Evolutionary conservation across 2,888 invertebrate species (phyloP), one percentile per base, ranked within the genome.

Genomic region (Drosophila dives): DNA sequence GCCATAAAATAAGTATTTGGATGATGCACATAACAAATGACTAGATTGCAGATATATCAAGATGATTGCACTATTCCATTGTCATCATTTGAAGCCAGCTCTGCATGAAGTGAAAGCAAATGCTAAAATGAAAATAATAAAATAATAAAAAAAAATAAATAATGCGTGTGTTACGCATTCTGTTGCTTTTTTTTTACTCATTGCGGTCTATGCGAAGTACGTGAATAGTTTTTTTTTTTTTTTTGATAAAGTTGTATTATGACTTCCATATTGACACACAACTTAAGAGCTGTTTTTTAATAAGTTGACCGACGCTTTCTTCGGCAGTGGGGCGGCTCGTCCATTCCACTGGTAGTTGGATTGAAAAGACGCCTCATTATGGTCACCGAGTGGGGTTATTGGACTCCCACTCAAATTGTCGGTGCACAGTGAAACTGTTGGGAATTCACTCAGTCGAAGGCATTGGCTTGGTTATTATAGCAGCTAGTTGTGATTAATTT

Each of bases 231-330:
- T 38, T 61, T 72, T 49, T 49, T 66, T 40, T 61, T 65, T 29
- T 5, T 36, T 36, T 55, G 59, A 53, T 60, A 42, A 38, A 38
- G 38, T 45, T 65, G 15, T 56, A 17, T 36, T 36, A 59, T 64
- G 56, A 8, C 54, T 62, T 55, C 64, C 72, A 72, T 81, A 81
- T 86, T 82, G 85, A 84, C 80, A 72, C 72, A 70, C 72, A 68
- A 53, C 67, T 67, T 55, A 56, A 68, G 71, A 65, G 69, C 70
- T 61, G 58, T 64, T 23, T 15, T 64, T 20, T 12, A 75, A 64
- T 75, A 64, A 55, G 49, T 68, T 79, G 51, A 20, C 49, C 73
- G 55, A 48, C 60, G 66, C 81, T 84, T 84, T 84, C 87, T 83
- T 84, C 60, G 26, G 48, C 29, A 20, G 17, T 38, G 53, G 23